Conservation (phyloP, 2,113 vertebrate species). For the Pollachius pollachius region DNA sequence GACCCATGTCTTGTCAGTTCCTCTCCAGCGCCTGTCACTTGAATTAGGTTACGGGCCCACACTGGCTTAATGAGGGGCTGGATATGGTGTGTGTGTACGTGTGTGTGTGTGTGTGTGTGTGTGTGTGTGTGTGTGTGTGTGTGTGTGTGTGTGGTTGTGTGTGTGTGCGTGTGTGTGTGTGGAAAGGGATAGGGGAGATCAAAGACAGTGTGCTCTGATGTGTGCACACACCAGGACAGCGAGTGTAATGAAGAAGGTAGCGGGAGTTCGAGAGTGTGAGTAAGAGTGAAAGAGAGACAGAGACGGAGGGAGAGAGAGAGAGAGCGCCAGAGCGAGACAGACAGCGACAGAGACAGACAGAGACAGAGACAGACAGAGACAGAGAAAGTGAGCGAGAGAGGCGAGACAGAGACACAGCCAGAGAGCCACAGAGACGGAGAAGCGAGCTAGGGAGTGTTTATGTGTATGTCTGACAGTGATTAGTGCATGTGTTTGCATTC, state of each 20-base stretch:
- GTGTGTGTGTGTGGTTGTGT: not conserved
- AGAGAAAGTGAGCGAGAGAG: too few species aligned
- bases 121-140: not conserved
- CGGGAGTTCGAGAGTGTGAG: not conserved
- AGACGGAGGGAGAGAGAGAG: too few species aligned
- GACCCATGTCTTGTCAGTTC: conserved; percentile 33
- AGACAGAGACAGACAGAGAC: not conserved
- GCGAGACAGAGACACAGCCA: too few species aligned
- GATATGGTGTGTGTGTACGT: conserved; percentile 21
- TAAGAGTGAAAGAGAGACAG: too few species aligned
- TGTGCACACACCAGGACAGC: conserved; percentile 49
- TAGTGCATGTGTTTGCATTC: too few species aligned
- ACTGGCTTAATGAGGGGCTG: conserved; percentile 47
- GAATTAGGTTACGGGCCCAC: conserved; percentile 54
- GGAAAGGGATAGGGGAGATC: conserved; percentile 5
- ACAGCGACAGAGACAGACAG: not conserved
- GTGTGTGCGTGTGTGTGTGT: not conserved
- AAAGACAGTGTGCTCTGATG: conserved; percentile 41
- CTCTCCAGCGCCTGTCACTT: conserved; percentile 47
- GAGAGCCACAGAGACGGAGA: too few species aligned
- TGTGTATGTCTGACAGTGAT: too few species aligned
- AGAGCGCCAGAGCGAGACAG: not conserved
- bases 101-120: not conserved
- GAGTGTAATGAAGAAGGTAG: conserved; percentile 27
- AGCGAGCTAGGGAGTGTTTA: too few species aligned